Evolutionary conservation across 2,797 vertebrate species (phyloP).

Genomic region (Takifugu rubripes): DNA sequence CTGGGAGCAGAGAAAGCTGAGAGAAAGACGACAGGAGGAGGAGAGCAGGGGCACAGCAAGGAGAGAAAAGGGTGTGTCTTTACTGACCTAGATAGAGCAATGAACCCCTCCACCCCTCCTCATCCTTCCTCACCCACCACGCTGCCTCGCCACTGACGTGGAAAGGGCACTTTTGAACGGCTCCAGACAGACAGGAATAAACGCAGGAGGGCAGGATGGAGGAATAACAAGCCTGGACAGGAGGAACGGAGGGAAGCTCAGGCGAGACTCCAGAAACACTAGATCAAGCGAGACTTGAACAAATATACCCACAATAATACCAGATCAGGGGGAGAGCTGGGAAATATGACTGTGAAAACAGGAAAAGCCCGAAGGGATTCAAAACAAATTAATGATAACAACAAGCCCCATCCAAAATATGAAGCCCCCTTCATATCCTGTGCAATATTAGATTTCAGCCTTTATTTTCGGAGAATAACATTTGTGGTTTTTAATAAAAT

Average conservation of each 20-base stretch:
- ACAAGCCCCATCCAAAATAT: conserved; percentile 40
- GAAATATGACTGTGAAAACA: conserved; percentile 60
- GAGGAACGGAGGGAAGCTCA: conserved; percentile 13
- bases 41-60: conserved; percentile 37
- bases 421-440: conserved; percentile 60
- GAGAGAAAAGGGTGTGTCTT: conserved; percentile 65
- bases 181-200: conserved; percentile 46
- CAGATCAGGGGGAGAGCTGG: conserved; percentile 41
- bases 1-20: conserved; percentile 38
- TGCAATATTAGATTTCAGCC: conserved; percentile 51
- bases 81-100: conserved; percentile 71
- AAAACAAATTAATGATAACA: conserved; percentile 62
- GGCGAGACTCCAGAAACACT: conserved; percentile 25
- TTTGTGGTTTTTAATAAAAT: conserved; percentile 56
- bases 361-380: conserved; percentile 47
- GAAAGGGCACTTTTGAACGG: conserved; percentile 67
- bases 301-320: conserved; percentile 37
- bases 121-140: conserved; percentile 9
- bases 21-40: conserved; percentile 29
- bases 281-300: conserved; percentile 15
- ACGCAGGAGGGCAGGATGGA: conserved; percentile 19
- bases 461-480: conserved; percentile 44
- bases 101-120: conserved; percentile 20
- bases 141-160: conserved; percentile 50
- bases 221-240: conserved; percentile 3